Conservation (phyloP, 64 coral and sea anemone species). For the Hydrozoanthus tunicans region DNA sequence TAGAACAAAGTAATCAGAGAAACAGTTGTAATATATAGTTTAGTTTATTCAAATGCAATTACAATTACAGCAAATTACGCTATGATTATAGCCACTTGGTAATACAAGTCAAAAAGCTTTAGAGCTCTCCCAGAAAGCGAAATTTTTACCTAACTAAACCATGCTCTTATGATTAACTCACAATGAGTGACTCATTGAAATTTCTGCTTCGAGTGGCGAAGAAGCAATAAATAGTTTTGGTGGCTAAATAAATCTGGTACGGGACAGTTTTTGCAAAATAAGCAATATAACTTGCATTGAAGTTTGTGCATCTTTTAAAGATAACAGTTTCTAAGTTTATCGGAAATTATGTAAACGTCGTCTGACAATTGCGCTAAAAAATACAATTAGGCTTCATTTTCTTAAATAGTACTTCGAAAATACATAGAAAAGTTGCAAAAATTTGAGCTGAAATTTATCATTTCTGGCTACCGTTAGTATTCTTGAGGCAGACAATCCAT, state of each 20-base stretch:
- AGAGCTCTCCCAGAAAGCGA: conserved; percentile 7
- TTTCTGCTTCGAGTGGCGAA: too few species aligned
- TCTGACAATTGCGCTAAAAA: too few species aligned
- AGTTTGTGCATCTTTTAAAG: too few species aligned
- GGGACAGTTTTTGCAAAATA: not conserved
- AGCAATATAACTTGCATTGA: not conserved
- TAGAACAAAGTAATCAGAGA: not conserved
- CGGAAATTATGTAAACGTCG: too few species aligned
- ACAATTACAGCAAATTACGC: not conserved
- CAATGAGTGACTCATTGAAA: not conserved
- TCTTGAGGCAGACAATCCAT: not conserved
- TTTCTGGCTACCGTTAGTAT: not conserved
- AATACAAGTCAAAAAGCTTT: not conserved
- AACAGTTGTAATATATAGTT: not conserved
- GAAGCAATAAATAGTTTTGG: not conserved
- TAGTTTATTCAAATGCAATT: not conserved
- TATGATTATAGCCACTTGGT: not conserved
- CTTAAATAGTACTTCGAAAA: not conserved
- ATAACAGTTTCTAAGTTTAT: too few species aligned
- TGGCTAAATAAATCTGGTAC: not conserved
- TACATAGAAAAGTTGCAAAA: not conserved
- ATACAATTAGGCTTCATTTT: too few species aligned
- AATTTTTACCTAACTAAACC: too few species aligned
- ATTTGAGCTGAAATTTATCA: not conserved
- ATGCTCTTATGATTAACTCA: not conserved